Percentiles rank a stretch among this genome's conserved stretches.
phyloP scores from a whole-genome alignment of 2,797 vertebrate genomes.

The Esox lucius region DNA sequence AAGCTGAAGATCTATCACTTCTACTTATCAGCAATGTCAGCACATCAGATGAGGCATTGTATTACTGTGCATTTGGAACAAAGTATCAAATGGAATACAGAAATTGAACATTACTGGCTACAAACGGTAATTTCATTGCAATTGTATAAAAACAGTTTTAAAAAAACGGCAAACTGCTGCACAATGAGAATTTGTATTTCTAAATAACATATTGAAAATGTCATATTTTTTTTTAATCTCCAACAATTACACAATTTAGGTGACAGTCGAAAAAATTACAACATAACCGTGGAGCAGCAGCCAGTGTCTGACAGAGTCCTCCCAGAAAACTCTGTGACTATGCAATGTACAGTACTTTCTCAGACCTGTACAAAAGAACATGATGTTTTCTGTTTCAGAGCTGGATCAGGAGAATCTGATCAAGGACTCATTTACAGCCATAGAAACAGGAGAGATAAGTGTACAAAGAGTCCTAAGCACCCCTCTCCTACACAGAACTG shows the following conservation, averaged over 20 bases:
- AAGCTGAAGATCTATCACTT: not conserved
- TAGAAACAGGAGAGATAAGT: not conserved
- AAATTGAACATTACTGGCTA: not conserved
- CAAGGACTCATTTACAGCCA: slow-evolving; percentile 7
- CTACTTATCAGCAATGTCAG: not conserved
- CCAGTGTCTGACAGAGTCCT: slow-evolving; percentile 8
- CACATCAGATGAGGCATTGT: slow-evolving; percentile 5
- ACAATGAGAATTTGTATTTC: no score
- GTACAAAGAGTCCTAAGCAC: slow-evolving; percentile 7
- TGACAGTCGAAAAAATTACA: not conserved
- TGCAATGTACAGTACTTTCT: slow-evolving; percentile 46
- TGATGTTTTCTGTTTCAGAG: slow-evolving; percentile 33
- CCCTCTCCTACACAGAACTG: slow-evolving; percentile 31
- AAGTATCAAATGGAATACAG: not conserved
- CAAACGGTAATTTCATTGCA: not conserved
- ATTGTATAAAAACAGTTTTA: no score
- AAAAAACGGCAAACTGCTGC: no score
- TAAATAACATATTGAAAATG: no score
- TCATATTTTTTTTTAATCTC: no score
- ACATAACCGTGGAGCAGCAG: not conserved
- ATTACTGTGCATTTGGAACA: not conserved
- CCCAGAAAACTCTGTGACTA: slow-evolving; percentile 32
- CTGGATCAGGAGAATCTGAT: slow-evolving; percentile 3
- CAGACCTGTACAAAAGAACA: slow-evolving; percentile 14
- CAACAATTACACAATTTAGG: not conserved